Percentiles rank a stretch among this genome's conserved stretches.
Conservation (phyloP, 2,113 vertebrate species). For the Genyomyrus donnyi region DNA sequence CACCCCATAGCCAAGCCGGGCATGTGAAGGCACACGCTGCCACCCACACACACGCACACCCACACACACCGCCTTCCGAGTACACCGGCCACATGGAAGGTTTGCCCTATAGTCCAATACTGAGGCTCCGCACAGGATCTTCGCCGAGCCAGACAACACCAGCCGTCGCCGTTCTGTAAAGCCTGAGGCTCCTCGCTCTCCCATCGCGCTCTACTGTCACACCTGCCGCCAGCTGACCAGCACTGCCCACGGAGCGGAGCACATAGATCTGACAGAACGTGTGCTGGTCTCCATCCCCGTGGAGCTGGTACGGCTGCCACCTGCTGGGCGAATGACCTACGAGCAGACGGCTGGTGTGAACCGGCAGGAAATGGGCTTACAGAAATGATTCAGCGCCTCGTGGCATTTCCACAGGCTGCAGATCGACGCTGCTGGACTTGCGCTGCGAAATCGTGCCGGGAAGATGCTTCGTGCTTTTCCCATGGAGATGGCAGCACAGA, state of each 20-base stretch:
- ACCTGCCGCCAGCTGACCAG: not conserved
- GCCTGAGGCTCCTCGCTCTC: not conserved
- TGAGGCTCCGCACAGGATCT: not conserved
- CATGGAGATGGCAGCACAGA: not conserved
- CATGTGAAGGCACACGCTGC: not conserved
- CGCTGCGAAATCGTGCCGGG: not conserved
- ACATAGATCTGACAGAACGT: not conserved
- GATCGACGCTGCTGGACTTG: not conserved
- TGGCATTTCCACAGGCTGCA: not conserved
- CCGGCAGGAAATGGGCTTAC: not conserved
- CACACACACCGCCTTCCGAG: not conserved
- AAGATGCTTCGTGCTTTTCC: not conserved
- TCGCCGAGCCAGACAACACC: not conserved
- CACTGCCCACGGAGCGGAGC: not conserved
- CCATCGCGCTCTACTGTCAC: not conserved
- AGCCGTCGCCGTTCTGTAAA: not conserved
- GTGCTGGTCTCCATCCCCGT: not conserved
- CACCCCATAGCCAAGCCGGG: not conserved
- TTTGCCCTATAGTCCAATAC: not conserved
- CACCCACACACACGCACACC: not conserved
- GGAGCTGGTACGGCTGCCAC: not conserved
- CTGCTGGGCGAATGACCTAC: not conserved
- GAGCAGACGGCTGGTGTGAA: not conserved
- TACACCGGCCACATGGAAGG: not conserved
- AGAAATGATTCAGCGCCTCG: not conserved